phyloP scores from a whole-genome alignment of 2,888 invertebrate genomes.

The Meteorus cinctellus region DNA sequence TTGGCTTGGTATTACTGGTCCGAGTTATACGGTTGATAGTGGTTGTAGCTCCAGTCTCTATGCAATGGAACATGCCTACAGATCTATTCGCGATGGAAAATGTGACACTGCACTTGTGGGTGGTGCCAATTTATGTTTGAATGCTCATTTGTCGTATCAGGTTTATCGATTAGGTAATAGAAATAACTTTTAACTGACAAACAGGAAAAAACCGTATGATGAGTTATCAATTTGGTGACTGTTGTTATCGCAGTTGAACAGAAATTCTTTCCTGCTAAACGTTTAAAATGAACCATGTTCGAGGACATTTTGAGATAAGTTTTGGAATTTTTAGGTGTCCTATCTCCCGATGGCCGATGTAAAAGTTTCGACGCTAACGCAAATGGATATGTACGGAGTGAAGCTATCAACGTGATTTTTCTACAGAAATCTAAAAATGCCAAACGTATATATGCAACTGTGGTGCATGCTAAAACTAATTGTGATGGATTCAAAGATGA shows the following conservation, averaged over 20 bases:
- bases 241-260: too few species aligned
- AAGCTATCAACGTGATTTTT: slow-evolving; percentile 82
- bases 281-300: too few species aligned
- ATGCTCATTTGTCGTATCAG: slow-evolving; percentile 91
- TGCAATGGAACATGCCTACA: slow-evolving; percentile 88
- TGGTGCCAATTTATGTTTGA: slow-evolving; percentile 88
- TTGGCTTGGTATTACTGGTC: slow-evolving; percentile 90
- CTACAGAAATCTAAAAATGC: slow-evolving; percentile 80
- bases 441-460: slow-evolving; percentile 74
- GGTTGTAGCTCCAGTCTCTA: slow-evolving; percentile 96
- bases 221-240: too few species aligned
- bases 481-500: slow-evolving; percentile 76
- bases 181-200: too few species aligned
- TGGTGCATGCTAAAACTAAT: slow-evolving; percentile 78
- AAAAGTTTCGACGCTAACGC: slow-evolving; percentile 92
- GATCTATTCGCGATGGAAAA: slow-evolving; percentile 84
- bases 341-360: slow-evolving; percentile 90
- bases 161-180: slow-evolving; percentile 79
- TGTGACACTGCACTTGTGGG: slow-evolving; percentile 94
- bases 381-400: slow-evolving; percentile 89
- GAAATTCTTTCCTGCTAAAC: too few species aligned
- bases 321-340: slow-evolving; percentile 75
- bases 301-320: neutral
- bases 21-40: slow-evolving; percentile 91
- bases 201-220: too few species aligned